Conservation (phyloP, 1,140 invertebrate genomes). For the Formica exsecta region DNA sequence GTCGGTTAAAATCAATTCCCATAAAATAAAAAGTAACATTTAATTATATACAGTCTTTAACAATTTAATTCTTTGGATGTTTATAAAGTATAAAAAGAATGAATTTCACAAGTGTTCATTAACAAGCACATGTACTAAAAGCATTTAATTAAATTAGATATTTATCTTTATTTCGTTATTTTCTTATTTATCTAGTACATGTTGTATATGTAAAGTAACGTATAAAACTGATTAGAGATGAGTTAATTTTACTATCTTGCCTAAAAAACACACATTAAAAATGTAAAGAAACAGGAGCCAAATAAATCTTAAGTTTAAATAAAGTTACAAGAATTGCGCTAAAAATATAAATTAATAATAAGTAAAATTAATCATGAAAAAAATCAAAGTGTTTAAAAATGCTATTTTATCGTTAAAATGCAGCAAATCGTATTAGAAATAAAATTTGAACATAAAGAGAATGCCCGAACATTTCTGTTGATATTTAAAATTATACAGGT, state of each 20-base stretch:
- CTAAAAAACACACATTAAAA: too few species aligned
- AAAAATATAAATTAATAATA: too few species aligned
- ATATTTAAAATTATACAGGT: too few species aligned
- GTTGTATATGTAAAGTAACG: not conserved
- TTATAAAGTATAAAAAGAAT: slow-evolving; percentile 1
- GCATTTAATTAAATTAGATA: slow-evolving; percentile 5
- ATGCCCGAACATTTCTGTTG: too few species aligned
- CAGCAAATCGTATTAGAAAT: too few species aligned
- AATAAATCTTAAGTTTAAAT: too few species aligned
- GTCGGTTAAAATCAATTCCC: slow-evolving; percentile 11
- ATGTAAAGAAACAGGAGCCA: too few species aligned
- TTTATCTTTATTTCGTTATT: not conserved
- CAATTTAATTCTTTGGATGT: slow-evolving; percentile 28
- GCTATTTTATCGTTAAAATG: too few species aligned
- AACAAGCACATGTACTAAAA: not conserved
- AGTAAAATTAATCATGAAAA: too few species aligned
- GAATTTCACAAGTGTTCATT: not conserved
- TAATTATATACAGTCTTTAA: slow-evolving; percentile 27
- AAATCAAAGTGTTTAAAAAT: too few species aligned
- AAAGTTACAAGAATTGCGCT: too few species aligned
- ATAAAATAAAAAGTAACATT: slow-evolving; percentile 19
- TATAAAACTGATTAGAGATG: slow-evolving; percentile 20
- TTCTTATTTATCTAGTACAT: not conserved
- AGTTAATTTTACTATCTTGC: slow-evolving; percentile 6
- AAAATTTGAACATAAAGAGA: too few species aligned